Base-by-base conservation (phyloP, 1,140 invertebrate species). In the Ceratosolen fusciceps region DNA sequence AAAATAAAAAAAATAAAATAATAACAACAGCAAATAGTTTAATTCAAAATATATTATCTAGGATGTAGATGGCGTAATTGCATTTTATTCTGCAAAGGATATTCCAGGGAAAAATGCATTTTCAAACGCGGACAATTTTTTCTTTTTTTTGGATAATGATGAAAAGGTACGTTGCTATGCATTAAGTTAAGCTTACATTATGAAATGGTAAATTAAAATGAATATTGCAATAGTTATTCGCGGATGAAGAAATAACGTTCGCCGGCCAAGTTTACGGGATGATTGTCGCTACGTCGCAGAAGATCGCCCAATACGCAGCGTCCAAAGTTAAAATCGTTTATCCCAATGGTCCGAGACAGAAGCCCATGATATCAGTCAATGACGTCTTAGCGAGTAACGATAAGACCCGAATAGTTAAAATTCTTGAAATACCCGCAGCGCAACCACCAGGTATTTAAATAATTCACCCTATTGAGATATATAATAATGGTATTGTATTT, bases 241-340 rank as follows among this genome's bases (percentile, higher is more conserved):
- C 84, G 3, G 88, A 89, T 49, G 86, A 89, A 5, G 86, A 91
- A 67, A 90, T 96, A 0, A 84, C 87, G 0, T 94, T 93, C 84
- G 93, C 94, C 70, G 94, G 94, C 0, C 95, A 96, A 84, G 92
- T 95, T 0, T 82, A 96, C 19, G 96, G 94, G 0, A 81, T 96
- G 0, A 89, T 97, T 0, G 92, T 94, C 0, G 95, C 95, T 0
- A 85, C 91, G 16, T 93, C 90, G 49, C 89, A 93, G 47, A 88
- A 89, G 31, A 80, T 92, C 47, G 95, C 95, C 1, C 86, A 93
- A 2, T 88, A 92, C 54, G 95, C 94, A 5, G 92, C 93, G 0
- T 90, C 91, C 47, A 86, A 93, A 81, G 93, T 96, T 0, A 92
- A 93, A 84, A 90, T 96, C n/a, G 91, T 90, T 14, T 95, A 96